Percentiles rank a stretch among this genome's conserved stretches.
phyloP scores from a whole-genome alignment of 2,113 vertebrate species.

The Onychostruthus taczanowskii region DNA sequence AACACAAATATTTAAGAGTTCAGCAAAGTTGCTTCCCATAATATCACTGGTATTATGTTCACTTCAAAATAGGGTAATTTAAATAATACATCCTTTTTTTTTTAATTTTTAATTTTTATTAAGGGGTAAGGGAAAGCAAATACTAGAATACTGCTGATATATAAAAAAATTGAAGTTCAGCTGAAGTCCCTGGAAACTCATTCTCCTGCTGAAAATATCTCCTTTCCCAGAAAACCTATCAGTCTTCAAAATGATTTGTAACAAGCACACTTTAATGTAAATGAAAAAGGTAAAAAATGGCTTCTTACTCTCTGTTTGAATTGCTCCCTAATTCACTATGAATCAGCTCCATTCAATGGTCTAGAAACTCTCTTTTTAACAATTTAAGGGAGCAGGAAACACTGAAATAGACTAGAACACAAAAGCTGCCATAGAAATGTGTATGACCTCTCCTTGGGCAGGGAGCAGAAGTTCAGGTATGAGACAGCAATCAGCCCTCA shows the following conservation, averaged over 20 bases:
- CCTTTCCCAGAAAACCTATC: neutral
- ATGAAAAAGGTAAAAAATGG: neutral
- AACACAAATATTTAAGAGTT: neutral
- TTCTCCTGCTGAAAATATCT: neutral
- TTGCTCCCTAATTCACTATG: slow-evolving; percentile 11
- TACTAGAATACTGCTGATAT: neutral
- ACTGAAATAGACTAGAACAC: neutral
- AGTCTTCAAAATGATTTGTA: neutral
- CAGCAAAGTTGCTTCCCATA: neutral
- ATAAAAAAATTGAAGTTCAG: neutral
- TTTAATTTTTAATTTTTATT: neutral
- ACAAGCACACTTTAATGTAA: neutral
- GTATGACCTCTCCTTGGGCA: neutral
- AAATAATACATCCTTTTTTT: neutral
- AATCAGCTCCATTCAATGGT: neutral
- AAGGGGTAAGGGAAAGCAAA: neutral
- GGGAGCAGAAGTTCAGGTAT: neutral
- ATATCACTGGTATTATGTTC: neutral
- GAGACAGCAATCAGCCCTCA: neutral
- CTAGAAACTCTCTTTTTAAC: neutral
- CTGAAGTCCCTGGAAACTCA: neutral
- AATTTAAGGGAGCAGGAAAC: neutral
- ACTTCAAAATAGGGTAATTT: neutral
- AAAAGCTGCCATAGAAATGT: neutral
- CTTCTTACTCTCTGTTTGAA: slow-evolving; percentile 13